Evolutionary conservation across 1,140 invertebrate genomes (phyloP), one percentile per base, ranked within the genome.

Genomic region (Bathynomus jamesi): DNA sequence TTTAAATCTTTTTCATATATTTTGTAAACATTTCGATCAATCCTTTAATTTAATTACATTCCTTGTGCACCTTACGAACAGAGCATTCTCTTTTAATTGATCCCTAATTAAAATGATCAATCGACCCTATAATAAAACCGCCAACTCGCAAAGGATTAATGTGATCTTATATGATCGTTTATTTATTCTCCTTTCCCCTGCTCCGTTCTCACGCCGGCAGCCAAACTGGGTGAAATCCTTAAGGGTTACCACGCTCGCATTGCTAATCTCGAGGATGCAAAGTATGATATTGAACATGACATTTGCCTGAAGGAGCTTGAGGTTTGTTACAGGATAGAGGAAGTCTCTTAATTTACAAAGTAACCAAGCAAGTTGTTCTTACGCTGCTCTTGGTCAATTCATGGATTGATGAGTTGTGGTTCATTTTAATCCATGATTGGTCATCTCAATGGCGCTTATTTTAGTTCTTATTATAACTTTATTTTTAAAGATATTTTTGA

Each of bases 231-330:
- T 53, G 66, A 53, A 1, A 8, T 3, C 29, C 13, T 73, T 68
- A 70, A 71, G 67, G 67, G 71, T 32, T 92, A 97, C 87, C 89
- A 98, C 86, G 87, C 87, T 81, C 90, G 91, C 86, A 92, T 98
- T 85, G 82, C 82, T 81, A 82, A 86, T 79, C 88, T 99, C 86
- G 96, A 99, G 87, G 91, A 93, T 82, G 87, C 91, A 84, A 98
- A 98, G 87, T 99, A 94, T 87, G 96, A 99, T 89, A 87, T 98
- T 88, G 96, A 99, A 87, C 92, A 93, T 87, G 86, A 93, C 85
- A 95, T 98, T 84, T 92, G 93, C 87, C 91, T 90, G 87, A 98
- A 98, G 91, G 96, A 99, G 85, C 91, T 89, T 84, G 94, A 97
- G 94, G 94, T 77, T 77, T 76, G 76, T 77, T 63, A 53, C 40